phyloP scores from a whole-genome alignment of 2,113 vertebrate species.

The Istiophorus platypterus region DNA sequence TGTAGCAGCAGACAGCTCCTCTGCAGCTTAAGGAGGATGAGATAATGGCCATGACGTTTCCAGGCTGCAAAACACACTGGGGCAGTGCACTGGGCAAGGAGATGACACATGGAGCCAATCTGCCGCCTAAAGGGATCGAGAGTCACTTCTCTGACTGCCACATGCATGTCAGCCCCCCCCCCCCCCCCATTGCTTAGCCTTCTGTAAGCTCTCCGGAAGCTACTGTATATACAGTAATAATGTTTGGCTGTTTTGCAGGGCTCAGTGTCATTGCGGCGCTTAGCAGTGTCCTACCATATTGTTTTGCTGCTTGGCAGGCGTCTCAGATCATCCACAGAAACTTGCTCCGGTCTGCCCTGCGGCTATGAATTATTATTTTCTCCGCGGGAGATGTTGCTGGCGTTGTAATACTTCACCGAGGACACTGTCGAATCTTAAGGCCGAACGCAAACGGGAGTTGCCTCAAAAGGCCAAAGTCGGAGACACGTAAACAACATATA shows the following conservation, averaged over 20 bases:
- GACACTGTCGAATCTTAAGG: not conserved
- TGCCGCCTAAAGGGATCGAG: constrained; percentile 55
- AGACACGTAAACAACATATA: not conserved
- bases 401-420: not conserved
- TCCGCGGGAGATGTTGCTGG: constrained; percentile 7
- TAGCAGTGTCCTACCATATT: constrained; percentile 31
- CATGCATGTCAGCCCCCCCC: constrained; percentile 38
- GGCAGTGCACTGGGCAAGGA: constrained; percentile 42
- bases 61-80: constrained; percentile 55
- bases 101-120: constrained; percentile 53
- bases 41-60: constrained; percentile 48
- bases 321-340: constrained; percentile 31
- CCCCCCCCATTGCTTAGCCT: constrained; percentile 46
- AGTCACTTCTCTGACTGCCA: constrained; percentile 38
- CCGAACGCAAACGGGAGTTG: not conserved
- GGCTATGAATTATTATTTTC: constrained; percentile 37
- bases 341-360: constrained; percentile 28
- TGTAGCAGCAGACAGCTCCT: constrained; percentile 28
- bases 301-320: constrained; percentile 44
- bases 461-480: not conserved
- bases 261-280: constrained; percentile 39
- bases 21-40: constrained; percentile 18
- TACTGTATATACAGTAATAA: constrained; percentile 37
- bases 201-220: constrained; percentile 53
- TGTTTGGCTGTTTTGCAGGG: constrained; percentile 39